These are phyloP conservation scores for Rhynchomys soricoides DNA, from an alignment of 2,113 vertebrate genomes.

Conservation along the genomic window DNA sequence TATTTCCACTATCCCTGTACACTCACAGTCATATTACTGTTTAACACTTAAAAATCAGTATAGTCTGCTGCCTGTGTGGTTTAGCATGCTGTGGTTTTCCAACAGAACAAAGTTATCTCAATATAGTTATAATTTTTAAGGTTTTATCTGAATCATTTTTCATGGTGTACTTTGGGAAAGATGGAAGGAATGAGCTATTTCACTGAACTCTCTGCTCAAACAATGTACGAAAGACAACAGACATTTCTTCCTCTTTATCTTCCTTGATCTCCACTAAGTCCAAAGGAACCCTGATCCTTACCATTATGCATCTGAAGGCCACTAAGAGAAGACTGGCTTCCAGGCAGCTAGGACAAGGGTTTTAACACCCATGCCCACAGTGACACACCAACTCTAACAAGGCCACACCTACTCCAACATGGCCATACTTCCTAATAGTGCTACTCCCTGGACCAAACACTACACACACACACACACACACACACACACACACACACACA, in stretches of 20 bases:
- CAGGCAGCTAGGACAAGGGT: no score
- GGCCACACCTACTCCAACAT: no score
- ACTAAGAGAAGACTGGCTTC: no score
- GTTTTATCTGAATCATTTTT: background rate
- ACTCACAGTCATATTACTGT: background rate
- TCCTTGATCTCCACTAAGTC: slow-evolving; percentile 1
- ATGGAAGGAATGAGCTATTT: background rate
- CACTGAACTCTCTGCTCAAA: background rate
- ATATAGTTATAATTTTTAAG: background rate
- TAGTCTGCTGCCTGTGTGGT: background rate
- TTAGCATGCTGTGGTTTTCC: background rate
- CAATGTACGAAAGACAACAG: background rate
- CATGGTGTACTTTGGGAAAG: background rate
- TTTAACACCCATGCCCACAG: no score
- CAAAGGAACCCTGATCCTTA: background rate
- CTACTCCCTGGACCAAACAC: no score
- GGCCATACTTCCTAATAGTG: no score
- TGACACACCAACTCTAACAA: no score
- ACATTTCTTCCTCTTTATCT: background rate
- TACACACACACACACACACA: no score
- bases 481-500: no score
- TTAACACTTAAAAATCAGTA: background rate
- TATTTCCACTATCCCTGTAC: background rate
- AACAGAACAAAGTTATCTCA: slow-evolving; percentile 22
- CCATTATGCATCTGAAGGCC: background rate